phyloP scores from a whole-genome alignment of 2,797 vertebrate genomes.

The Enteromius afrohamiltoni region DNA sequence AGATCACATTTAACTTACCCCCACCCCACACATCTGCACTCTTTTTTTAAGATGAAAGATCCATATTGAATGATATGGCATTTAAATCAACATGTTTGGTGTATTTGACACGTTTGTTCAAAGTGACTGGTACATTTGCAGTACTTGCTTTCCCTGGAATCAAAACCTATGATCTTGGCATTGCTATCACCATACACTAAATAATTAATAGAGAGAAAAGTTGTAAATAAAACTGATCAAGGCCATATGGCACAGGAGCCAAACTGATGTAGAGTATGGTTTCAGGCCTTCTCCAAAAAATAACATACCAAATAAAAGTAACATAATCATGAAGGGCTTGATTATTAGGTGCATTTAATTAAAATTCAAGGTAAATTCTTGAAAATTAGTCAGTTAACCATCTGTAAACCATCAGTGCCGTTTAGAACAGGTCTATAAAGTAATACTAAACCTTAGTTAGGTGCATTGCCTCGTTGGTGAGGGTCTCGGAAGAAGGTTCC shows the following conservation, averaged over 20 bases:
- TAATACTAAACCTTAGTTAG: too few relatives aligned
- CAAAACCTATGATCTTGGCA: background rate
- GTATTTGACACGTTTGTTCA: background rate
- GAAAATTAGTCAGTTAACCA: too few relatives aligned
- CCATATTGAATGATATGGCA: background rate
- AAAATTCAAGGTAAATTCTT: background rate
- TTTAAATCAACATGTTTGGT: background rate
- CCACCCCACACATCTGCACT: background rate
- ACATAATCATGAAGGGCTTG: background rate
- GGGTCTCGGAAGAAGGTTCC: too few relatives aligned
- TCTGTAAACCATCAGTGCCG: too few relatives aligned
- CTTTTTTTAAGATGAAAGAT: background rate
- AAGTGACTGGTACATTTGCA: background rate
- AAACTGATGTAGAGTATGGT: background rate
- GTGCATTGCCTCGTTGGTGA: too few relatives aligned
- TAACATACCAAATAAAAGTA: background rate
- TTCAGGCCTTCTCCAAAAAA: background rate
- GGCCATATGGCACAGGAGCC: too few relatives aligned
- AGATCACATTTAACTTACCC: background rate
- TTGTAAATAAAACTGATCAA: background rate
- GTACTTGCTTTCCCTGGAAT: background rate
- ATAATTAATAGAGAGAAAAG: background rate
- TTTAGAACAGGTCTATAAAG: too few relatives aligned
- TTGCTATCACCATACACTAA: background rate
- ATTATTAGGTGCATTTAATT: background rate